Evolutionary conservation across 2,113 vertebrate genomes (phyloP).

Genomic region (Vidua macroura): DNA sequence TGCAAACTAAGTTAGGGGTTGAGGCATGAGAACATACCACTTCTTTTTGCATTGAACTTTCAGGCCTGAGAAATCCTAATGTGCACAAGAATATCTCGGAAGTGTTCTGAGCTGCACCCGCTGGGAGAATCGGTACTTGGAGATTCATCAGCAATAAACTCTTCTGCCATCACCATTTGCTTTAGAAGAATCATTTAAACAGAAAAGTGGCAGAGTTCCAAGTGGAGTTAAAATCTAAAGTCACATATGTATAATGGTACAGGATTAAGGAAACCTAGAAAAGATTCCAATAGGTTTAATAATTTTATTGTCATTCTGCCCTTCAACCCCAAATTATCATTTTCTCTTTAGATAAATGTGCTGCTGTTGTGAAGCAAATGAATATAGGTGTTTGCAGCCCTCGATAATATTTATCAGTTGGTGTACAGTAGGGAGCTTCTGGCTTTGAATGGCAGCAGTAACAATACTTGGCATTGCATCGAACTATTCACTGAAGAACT

Average conservation of each 20-base stretch:
- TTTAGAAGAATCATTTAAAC: background rate
- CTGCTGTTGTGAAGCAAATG: background rate
- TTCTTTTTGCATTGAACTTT: background rate
- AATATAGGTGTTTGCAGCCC: background rate
- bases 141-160: background rate
- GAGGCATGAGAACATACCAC: conserved; percentile 24
- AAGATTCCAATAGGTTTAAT: background rate
- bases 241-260: background rate
- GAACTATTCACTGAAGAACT: background rate
- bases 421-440: background rate
- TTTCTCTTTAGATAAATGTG: background rate
- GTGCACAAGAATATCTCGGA: conserved; percentile 11
- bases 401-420: background rate
- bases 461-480: background rate
- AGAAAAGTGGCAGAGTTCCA: background rate
- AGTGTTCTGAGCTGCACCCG: background rate
- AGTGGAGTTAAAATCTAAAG: background rate
- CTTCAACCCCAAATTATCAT: background rate
- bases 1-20: conserved; percentile 13
- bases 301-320: background rate
- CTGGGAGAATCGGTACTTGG: background rate
- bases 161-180: background rate
- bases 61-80: conserved; percentile 7
- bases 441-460: background rate
- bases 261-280: background rate